Conservation (phyloP, 2,113 vertebrate genomes). For the Dryoscopus gambensis region DNA sequence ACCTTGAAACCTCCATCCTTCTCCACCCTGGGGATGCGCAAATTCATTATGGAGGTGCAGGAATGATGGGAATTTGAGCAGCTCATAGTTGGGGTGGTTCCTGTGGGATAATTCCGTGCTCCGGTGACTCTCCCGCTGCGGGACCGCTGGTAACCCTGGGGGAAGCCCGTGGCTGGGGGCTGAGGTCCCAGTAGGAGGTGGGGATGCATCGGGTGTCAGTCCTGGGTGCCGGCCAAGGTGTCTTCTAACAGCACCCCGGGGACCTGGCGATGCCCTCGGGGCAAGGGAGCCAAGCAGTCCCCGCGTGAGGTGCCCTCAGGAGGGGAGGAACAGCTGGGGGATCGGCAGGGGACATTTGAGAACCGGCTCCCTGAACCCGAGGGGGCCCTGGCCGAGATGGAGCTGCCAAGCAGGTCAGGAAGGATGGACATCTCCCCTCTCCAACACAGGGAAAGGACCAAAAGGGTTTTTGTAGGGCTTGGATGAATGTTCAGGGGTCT, state of each 20-base stretch:
- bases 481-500: background rate
- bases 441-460: fast-evolving
- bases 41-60: fast-evolving
- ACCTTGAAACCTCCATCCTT: background rate
- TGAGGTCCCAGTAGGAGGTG: background rate
- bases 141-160: background rate
- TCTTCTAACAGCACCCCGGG: constrained; percentile 11
- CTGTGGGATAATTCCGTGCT: fast-evolving
- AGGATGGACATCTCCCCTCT: background rate
- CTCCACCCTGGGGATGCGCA: fast-evolving
- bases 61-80: fast-evolving
- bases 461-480: background rate
- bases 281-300: background rate
- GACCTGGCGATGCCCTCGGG: background rate
- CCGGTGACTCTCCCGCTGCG: fast-evolving
- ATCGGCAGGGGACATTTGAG: background rate
- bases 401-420: background rate
- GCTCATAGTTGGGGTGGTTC: fast-evolving
- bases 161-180: background rate
- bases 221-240: constrained; percentile 56
- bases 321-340: background rate
- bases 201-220: constrained; percentile 8
- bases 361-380: background rate
- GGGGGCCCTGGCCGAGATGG: background rate
- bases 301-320: background rate